phyloP scores from a whole-genome alignment of 2,113 vertebrate species.

The Mystacornis crossleyi region DNA sequence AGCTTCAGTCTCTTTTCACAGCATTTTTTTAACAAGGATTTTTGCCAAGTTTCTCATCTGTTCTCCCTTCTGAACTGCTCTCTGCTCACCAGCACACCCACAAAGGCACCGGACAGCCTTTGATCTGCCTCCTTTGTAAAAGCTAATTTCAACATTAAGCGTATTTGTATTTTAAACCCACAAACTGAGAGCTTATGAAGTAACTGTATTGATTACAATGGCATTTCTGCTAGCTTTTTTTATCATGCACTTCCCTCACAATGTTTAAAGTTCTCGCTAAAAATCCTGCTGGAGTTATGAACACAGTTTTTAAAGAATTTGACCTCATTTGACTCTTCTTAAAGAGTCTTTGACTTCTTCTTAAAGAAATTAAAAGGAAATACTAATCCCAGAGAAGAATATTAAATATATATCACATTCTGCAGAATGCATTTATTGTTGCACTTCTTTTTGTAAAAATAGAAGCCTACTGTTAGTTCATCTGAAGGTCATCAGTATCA shows the following conservation, averaged over 20 bases:
- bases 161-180: neutral
- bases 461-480: neutral
- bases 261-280: neutral
- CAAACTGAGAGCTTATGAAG: neutral
- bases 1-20: neutral
- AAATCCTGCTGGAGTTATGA: neutral
- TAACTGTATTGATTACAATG: neutral
- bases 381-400: neutral
- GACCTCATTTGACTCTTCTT: neutral
- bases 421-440: neutral
- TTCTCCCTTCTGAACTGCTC: neutral
- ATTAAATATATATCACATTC: neutral
- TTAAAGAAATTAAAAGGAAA: neutral
- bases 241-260: neutral
- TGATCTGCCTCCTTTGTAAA: neutral
- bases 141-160: neutral
- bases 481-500: neutral
- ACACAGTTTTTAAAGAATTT: neutral
- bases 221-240: neutral
- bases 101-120: neutral
- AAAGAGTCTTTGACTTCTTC: neutral
- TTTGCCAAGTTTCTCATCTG: neutral
- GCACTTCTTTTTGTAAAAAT: neutral
- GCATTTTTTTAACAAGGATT: neutral
- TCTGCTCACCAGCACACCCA: neutral